Evolutionary conservation across 2,888 invertebrate genomes (phyloP), one percentile per base, ranked within the genome.

Genomic region (Lycophotia porphyrea): DNA sequence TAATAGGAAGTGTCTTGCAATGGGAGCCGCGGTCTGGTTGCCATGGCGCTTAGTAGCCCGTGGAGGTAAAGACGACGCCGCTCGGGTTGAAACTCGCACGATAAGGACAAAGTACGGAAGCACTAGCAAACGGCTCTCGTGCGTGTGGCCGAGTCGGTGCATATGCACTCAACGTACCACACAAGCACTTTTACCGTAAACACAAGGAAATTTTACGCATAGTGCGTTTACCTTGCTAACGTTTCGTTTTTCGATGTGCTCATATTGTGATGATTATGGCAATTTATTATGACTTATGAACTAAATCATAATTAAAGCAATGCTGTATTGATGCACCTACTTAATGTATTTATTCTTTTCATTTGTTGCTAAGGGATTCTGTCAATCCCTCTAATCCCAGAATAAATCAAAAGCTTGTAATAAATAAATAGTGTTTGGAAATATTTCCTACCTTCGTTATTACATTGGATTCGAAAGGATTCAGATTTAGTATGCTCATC

Each of bases 1-100:
- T 81, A 82, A 88, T 88, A 89, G 85, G 88, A 90, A 88, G 83
- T 87, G 77, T 74, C 60, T 58, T 86, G 90, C 75, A 91, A 92
- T 85, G 65, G 77, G 90, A 93, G 77, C 76, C 78, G 72, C 55
- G 76, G 72, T 72, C 58, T 82, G 70, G 93, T 94, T 93, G 92
- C 93, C 87, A 93, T 92, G 94, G 93, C 93, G 92, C 90, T 88
- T 88, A 81, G 71, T 72, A 73, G 75, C 52, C 36, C 63, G 77
- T 78, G 74, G 81, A 65, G 65, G 73, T 72, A 55, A 65, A 70
- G 36, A 61, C 47, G 74, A 67, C 64, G 64, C 61, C 71, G 74
- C 69, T 91, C 88, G 42, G 63, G 78, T 87, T 82, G 75, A 87
- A 85, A 63, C 49, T 64, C 42, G 55, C 60, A 65, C 76, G 82